phyloP scores from a whole-genome alignment of 2,888 invertebrate genomes.

The Drosophila nigricruria region DNA sequence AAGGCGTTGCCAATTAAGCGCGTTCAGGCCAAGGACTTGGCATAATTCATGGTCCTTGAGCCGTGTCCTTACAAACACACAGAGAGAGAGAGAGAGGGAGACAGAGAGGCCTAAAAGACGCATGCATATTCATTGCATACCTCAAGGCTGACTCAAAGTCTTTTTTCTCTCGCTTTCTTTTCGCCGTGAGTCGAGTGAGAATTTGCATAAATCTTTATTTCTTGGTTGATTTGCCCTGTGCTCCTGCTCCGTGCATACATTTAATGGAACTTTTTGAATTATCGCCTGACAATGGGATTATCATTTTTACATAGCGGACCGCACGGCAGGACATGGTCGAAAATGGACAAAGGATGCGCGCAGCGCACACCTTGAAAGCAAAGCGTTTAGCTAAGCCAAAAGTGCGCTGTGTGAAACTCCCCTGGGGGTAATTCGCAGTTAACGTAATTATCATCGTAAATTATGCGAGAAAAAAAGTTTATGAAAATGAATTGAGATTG shows the following conservation, averaged over 20 bases:
- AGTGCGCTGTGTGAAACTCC: constrained; percentile 46
- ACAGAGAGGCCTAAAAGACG: constrained; percentile 9
- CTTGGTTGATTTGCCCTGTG: constrained; percentile 54
- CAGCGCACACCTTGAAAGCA: constrained; percentile 13
- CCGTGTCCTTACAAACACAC: constrained; percentile 18
- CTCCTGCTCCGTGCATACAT: constrained; percentile 43
- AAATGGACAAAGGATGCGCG: constrained; percentile 10
- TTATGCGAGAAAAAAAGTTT: constrained; percentile 69
- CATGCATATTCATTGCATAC: constrained; percentile 63
- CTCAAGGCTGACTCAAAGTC: constrained; percentile 31
- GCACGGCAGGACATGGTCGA: constrained; percentile 48
- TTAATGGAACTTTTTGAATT: constrained; percentile 81
- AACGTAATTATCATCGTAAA: constrained; percentile 84
- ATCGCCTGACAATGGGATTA: constrained; percentile 85
- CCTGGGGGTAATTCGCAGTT: constrained; percentile 83
- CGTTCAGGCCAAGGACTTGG: constrained; percentile 36
- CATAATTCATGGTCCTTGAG: constrained; percentile 70
- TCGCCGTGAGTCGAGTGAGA: constrained; percentile 23
- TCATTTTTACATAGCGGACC: constrained; percentile 83
- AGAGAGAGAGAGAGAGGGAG: background rate
- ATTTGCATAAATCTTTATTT: constrained; percentile 79
- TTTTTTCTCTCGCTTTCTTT: constrained; percentile 40
- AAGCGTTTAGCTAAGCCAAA: constrained; percentile 50
- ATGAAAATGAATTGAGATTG: constrained; percentile 84
- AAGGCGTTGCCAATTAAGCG: constrained; percentile 60